phyloP scores from a whole-genome alignment of 37 sponge, comb jelly and placozoan species.

The Cliona cf. orientalis region DNA sequence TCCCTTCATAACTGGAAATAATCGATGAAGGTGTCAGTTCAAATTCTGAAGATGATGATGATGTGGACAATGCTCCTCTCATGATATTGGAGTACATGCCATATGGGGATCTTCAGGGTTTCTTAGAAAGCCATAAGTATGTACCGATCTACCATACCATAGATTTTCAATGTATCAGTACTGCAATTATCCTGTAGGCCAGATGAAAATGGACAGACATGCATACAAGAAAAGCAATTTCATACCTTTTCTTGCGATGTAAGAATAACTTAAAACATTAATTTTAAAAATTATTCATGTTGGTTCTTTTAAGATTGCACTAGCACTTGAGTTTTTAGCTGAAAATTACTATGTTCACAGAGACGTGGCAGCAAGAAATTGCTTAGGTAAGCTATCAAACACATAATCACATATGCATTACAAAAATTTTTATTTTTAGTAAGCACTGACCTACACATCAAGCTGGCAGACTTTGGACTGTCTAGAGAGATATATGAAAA shows the following conservation, averaged over 20 bases:
- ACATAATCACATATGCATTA: background rate
- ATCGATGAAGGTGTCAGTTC: background rate
- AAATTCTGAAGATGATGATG: background rate
- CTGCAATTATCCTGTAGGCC: background rate
- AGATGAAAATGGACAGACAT: background rate
- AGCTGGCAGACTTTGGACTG: conserved; percentile 71
- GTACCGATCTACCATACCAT: background rate
- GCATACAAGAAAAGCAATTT: background rate
- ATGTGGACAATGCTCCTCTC: conserved; percentile 51
- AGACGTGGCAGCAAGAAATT: conserved; percentile 66
- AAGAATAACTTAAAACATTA: background rate
- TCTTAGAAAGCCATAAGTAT: conserved; percentile 38
- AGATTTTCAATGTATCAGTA: background rate
- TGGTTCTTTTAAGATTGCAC: conserved; percentile 8
- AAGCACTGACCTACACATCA: conserved; percentile 34
- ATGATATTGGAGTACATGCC: conserved; percentile 73
- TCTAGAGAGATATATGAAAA: conserved; percentile 40
- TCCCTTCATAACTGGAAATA: too few species aligned
- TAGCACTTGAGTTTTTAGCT: conserved; percentile 44
- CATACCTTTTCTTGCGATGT: background rate
- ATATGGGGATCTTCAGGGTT: conserved; percentile 51
- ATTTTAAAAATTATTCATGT: background rate
- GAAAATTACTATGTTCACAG: conserved; percentile 48
- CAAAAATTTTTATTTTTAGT: conserved; percentile 2
- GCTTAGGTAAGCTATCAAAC: conserved; percentile 37